Evolutionary conservation across 1,140 invertebrate genomes (phyloP).

Genomic region (Procambarus virginalis): DNA sequence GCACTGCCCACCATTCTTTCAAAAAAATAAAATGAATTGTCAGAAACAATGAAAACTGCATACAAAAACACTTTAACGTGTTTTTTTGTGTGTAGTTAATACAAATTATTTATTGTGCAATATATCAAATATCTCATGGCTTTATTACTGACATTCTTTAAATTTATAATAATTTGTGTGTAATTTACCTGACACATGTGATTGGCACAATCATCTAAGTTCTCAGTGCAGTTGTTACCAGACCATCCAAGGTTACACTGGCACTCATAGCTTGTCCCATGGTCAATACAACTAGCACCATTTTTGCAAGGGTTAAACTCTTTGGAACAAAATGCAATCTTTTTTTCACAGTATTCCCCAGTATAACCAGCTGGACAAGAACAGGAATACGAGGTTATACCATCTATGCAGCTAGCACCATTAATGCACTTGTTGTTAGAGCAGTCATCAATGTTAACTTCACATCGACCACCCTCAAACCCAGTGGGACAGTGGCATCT

Average conservation of each 20-base stretch:
- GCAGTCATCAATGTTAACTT: slow-evolving; percentile 94
- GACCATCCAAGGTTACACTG: slow-evolving; percentile 91
- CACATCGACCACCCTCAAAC: slow-evolving; percentile 93
- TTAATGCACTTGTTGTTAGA: slow-evolving; percentile 87
- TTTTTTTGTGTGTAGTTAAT: background rate
- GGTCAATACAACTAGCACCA: slow-evolving; percentile 91
- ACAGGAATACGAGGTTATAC: slow-evolving; percentile 88
- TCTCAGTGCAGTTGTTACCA: slow-evolving; percentile 93
- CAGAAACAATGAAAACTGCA: background rate
- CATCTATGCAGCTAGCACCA: slow-evolving; percentile 91
- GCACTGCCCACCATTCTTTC: slow-evolving; percentile 91
- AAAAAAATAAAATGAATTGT: background rate
- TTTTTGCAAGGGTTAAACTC: slow-evolving; percentile 94
- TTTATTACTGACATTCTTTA: background rate
- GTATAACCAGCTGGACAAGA: slow-evolving; percentile 88
- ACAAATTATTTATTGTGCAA: background rate
- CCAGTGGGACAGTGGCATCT: slow-evolving; percentile 90
- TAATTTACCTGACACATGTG: slow-evolving; percentile 67
- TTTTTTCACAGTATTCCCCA: slow-evolving; percentile 75
- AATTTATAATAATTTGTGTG: background rate
- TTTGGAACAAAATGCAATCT: slow-evolving; percentile 93
- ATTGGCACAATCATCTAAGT: slow-evolving; percentile 93
- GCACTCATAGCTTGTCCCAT: slow-evolving; percentile 92
- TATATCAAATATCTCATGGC: background rate
- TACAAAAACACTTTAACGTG: background rate